Conservation (phyloP, 2,113 vertebrate genomes). For the Syrrhaptes paradoxus region DNA sequence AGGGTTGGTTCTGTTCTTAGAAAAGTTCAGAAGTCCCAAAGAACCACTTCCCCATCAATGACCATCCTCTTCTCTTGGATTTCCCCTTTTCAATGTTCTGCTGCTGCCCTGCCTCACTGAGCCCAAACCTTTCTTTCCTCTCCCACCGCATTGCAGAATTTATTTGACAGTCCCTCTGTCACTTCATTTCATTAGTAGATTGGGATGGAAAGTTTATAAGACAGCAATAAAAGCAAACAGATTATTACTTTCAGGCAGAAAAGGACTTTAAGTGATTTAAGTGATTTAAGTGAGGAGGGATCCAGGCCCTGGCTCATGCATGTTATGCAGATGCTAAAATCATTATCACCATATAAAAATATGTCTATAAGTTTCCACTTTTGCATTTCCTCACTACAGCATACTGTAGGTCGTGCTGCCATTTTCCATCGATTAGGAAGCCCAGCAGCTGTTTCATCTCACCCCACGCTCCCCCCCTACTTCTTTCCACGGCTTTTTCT, state of each 20-base stretch:
- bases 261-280: not conserved
- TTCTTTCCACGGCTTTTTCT: not conserved
- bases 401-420: not conserved
- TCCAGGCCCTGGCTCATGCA: conserved; percentile 18
- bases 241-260: conserved; percentile 51
- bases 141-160: not conserved
- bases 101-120: not conserved
- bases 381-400: not conserved
- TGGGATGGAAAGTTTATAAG: conserved; percentile 59
- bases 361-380: conserved; percentile 17
- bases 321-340: conserved; percentile 55
- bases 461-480: not conserved
- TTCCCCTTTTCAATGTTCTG: not conserved
- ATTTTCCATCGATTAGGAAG: not conserved
- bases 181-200: conserved; percentile 41
- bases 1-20: not conserved
- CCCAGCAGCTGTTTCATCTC: conserved; percentile 14
- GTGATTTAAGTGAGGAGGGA: not conserved
- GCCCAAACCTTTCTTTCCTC: not conserved
- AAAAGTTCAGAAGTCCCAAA: not conserved
- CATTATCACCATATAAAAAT: conserved; percentile 54
- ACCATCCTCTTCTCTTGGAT: not conserved
- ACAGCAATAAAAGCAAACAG: conserved; percentile 46
- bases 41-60: not conserved
- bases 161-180: conserved; percentile 13